Base-by-base conservation (phyloP, 1,140 invertebrate genomes). In the Nebria ingens region DNA sequence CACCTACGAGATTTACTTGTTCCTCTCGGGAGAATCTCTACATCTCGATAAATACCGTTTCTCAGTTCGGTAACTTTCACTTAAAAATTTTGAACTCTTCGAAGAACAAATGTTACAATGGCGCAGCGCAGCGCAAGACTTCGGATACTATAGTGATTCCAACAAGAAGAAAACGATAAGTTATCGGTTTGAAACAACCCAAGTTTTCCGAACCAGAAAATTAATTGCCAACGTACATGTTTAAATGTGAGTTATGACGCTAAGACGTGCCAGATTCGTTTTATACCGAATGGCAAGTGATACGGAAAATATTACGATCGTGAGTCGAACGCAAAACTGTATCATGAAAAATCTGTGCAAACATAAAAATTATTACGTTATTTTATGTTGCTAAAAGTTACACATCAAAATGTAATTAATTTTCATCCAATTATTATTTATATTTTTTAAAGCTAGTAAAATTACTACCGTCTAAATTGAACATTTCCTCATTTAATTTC, bases 181-280 rank as follows among this genome's bases (percentile, higher is more conserved):
- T 45, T 45, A 45, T 45, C 40, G 40, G 40, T n/a, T n/a, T n/a
- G n/a, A 45, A 45, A 45, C 40, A 45, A 45, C 40, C 40, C 9
- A 45, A 45, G 40, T 45, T 45, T 45, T 45, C 40, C 17, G 40
- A 45, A 45, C 9, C 15, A 17, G 40, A 45, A 45, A 45, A 45
- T 45, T 45, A 45, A 45, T 45, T 45, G 40, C 40, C 3, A 9
- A 45, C 40, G 9, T 45, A 45, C 40, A 45, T 45, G 40, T 45
- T 45, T 45, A 45, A 45, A 9, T 45, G 40, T 45, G 40, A 45
- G 17, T 45, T 45, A 45, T 45, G 40, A 45, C 15, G 9, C 9
- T 4, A 17, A 45, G n/a, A 45, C 6, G 40, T 45, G 25, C 25
- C 6, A 34, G 25, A 34, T 34, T 34, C n/a, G n/a, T 34, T 34